Base-by-base conservation (phyloP, 2,113 vertebrate genomes). In the Tiliqua scincoides region DNA sequence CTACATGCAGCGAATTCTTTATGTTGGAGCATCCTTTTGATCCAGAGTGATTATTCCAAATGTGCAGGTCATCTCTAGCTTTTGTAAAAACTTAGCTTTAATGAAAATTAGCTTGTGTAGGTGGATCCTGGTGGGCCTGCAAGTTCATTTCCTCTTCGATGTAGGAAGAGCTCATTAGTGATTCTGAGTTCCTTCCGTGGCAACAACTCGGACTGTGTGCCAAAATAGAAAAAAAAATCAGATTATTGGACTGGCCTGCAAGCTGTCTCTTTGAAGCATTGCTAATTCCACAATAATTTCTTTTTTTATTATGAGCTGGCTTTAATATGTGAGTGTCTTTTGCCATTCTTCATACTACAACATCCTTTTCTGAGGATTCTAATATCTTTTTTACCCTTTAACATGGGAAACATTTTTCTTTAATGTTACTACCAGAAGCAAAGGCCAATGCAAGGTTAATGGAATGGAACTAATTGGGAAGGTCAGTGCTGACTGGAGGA, bases 91-190 rank as follows among this genome's bases (percentile, higher is more conserved):
- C 4, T 8, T 48, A 48, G 43, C 43, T 48, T 52, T 73, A 57
- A 65, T 77, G 85, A 9, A 59, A 30, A 57, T 25, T 30, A 20
- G 30, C 78, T 61, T 0, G 0, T 78, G 1, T 0, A 5, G 21
- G 27, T 85, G 54, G 72, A 48, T 20, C 1, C 0, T 23, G 32
- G 0, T 0, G 27, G 81, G 52, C 2, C 8, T n/a, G 1, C 4
- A 35, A 37, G 25, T 74, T 73, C 3, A 1, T 76, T 59, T 83
- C 81, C 35, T 48, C 43, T 82, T 0, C 0, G 67, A 71, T 1
- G 0, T 32, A 81, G 67, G 37, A 88, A 52, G 75, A 90, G 32
- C 32, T 3, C 0, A 35, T 61, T 85, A 82, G 3, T 2, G 2
- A n/a, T 57, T 35, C 1, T 57, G 11, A 63, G 32, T 77, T 18